These are phyloP conservation scores for Rhinophrynus dorsalis DNA, from an alignment of 2,797 vertebrate genomes.

Conservation along the genomic window DNA sequence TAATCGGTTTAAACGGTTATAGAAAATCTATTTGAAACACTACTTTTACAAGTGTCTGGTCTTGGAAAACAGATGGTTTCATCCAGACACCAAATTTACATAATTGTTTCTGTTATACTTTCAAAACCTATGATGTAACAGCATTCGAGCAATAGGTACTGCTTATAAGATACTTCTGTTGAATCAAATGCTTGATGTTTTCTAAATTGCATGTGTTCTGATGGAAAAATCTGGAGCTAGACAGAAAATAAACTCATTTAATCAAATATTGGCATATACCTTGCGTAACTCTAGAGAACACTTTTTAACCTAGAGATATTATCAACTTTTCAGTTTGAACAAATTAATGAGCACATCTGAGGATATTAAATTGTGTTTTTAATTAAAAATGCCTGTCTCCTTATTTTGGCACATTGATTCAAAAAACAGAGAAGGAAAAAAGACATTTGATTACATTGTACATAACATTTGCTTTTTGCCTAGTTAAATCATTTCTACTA, in stretches of 20 bases:
- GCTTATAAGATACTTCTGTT: too few relatives aligned
- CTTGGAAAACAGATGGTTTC: too few relatives aligned
- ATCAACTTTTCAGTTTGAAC: background rate
- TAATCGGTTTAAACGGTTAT: too few relatives aligned
- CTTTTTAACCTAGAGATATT: conserved; percentile 12
- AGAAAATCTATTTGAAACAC: too few relatives aligned
- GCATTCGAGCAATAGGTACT: too few relatives aligned
- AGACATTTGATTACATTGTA: conserved; percentile 19
- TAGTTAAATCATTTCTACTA: background rate
- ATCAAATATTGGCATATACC: background rate
- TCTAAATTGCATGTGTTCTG: too few relatives aligned
- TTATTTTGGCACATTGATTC: background rate
- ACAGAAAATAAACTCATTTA: background rate
- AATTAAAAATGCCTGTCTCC: conserved; percentile 24
- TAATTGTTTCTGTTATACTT: too few relatives aligned
- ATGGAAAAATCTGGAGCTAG: too few relatives aligned
- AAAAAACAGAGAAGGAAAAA: conserved; percentile 16
- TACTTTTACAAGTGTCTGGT: too few relatives aligned
- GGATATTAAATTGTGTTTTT: conserved; percentile 25
- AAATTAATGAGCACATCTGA: conserved; percentile 19
- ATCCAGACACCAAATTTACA: too few relatives aligned
- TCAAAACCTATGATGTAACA: too few relatives aligned
- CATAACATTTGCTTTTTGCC: conserved; percentile 8
- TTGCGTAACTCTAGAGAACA: background rate
- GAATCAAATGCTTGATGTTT: too few relatives aligned